Conservation (phyloP, 2,888 invertebrate genomes). For the Eupithecia dodoneata region DNA sequence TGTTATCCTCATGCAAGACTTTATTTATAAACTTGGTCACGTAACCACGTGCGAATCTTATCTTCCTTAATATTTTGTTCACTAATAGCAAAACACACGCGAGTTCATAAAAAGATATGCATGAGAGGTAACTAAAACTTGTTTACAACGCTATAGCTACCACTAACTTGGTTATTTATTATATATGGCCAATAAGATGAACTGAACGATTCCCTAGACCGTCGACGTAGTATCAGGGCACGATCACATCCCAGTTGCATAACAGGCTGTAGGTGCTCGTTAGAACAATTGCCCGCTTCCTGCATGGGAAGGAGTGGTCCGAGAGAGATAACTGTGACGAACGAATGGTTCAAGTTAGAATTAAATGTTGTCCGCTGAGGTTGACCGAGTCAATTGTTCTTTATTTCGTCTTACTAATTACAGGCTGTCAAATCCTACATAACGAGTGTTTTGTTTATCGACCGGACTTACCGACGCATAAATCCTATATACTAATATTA, state of each 20-base stretch:
- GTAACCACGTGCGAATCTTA: neutral
- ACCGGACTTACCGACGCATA: neutral
- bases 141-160: neutral
- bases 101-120: neutral
- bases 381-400: neutral
- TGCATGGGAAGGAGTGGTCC: conserved; percentile 24
- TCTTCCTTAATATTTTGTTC: neutral
- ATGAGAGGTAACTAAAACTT: neutral
- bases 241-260: conserved; percentile 13
- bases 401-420: neutral
- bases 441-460: neutral
- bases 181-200: neutral
- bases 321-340: neutral
- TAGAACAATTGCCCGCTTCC: conserved; percentile 35
- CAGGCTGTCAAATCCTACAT: neutral
- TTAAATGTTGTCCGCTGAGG: neutral
- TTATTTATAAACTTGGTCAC: neutral
- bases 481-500: neutral
- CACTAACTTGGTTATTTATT: neutral
- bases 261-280: conserved; percentile 24
- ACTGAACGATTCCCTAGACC: neutral
- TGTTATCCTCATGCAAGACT: neutral
- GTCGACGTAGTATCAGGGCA: neutral
- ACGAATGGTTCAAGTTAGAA: neutral
- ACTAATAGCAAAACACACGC: neutral